Evolutionary conservation across 2,797 vertebrate genomes (phyloP).

Genomic region (Clarias pachynema): DNA sequence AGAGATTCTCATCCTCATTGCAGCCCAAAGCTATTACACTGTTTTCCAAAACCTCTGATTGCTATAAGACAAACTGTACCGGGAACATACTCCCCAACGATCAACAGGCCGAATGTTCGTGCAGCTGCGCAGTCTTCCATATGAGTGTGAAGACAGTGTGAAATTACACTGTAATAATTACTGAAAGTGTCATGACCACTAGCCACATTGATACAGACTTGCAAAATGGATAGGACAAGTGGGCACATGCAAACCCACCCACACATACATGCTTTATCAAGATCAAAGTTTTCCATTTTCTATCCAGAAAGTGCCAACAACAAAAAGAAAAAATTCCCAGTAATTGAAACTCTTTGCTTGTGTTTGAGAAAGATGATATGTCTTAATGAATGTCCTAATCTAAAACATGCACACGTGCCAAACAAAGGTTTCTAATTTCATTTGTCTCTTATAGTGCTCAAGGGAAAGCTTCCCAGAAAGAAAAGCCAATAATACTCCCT

Average conservation of each 20-base stretch:
- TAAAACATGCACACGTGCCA: conserved; percentile 25
- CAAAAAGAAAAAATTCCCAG: not conserved
- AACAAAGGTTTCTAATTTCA: not conserved
- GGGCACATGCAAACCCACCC: not conserved
- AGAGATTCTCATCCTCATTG: conserved; percentile 18
- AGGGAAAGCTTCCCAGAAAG: not conserved
- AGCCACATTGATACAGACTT: not conserved
- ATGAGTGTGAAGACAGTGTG: conserved; percentile 25
- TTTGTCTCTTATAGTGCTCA: not conserved
- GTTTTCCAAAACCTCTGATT: conserved; percentile 18
- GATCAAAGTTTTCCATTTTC: conserved; percentile 16
- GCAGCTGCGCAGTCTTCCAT: conserved; percentile 26
- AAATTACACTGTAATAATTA: conserved; percentile 11
- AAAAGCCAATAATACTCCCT: not conserved
- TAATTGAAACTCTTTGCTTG: conserved; percentile 10
- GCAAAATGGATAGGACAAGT: conserved; percentile 8
- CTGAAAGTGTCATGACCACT: conserved; percentile 8
- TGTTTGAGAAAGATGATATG: not conserved
- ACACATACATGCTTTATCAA: not conserved
- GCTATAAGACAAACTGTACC: conserved; percentile 16
- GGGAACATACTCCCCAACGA: conserved; percentile 4
- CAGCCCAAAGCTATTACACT: conserved; percentile 9
- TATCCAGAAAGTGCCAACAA: conserved; percentile 2
- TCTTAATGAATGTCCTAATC: conserved; percentile 2
- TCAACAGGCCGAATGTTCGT: not conserved